Base-by-base conservation (phyloP, 37 sponge, comb jelly and placozoan genomes). In the Theonella swinhoei region DNA sequence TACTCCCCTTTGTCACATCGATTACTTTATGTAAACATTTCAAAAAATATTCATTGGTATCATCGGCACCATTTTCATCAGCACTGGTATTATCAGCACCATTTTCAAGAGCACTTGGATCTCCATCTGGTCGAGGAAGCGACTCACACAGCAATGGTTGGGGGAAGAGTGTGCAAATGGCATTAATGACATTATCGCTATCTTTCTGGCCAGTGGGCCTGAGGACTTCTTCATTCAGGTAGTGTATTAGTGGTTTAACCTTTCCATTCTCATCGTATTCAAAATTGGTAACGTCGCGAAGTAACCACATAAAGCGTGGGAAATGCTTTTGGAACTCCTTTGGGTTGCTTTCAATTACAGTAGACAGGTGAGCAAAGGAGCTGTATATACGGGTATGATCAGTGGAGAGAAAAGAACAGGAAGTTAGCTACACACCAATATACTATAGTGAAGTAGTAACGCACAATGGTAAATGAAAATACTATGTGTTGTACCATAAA, bases 281-380 rank as follows among this genome's bases (percentile, higher is more conserved):
- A 34, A 14, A 9, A 7, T 34, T 64, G 17, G 35, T 39, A 42
- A 41, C 58, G 38, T 80, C 80, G 25, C 80, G 68, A 3, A 80
- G 33, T 1, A 80, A 54, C 80, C 80, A 80, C 9, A 68, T 34
- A 38, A 80, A 80, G 8, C 5, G 2, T 36, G 80, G 80, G 36
- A 80, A 80, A 7, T 80, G 70, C 26, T 67, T 4, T 4, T 39
- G 64, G 5, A 80, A 65, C 23, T 80, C 70, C 4, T 29, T n/a
- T 2, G 24, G 34, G 33, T 78, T 37, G 30, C 29, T 14, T 32
- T 62, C 23, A 28, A 78, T 61, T 9, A 38, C 42, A 62, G 62
- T 39, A 8, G 78, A 61, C 33, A 78, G 65, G 8, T 78, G 64
- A 30, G 78, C 65, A 35, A 78, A 62, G 26, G 24, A 47, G 75